phyloP scores from a whole-genome alignment of 2,888 invertebrate species.

The Tineola bisselliella region DNA sequence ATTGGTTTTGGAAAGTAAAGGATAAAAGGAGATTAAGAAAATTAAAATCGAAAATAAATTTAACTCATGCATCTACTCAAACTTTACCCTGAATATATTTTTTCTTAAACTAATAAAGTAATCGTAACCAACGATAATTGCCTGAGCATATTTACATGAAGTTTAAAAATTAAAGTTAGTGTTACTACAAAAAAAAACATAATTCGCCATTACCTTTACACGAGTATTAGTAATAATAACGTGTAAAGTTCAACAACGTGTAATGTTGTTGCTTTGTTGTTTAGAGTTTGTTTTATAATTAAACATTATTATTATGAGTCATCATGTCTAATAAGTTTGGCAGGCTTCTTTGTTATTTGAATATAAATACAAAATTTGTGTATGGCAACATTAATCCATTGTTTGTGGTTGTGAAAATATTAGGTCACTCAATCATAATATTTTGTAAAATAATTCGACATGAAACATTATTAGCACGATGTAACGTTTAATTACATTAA shows the following conservation, averaged over 20 bases:
- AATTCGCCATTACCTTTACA: no score
- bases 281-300: no score
- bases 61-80: neutral
- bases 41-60: neutral
- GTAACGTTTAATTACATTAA: conserved; percentile 24
- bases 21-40: neutral
- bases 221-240: no score
- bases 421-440: conserved; percentile 19
- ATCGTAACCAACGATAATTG: no score
- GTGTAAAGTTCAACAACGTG: no score
- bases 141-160: no score
- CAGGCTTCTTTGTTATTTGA: neutral
- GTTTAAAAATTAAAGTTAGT: no score
- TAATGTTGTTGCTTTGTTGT: no score
- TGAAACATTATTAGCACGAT: conserved; percentile 22
- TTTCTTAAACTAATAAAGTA: neutral
- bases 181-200: no score
- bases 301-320: no score
- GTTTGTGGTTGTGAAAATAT: conserved; percentile 20
- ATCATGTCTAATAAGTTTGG: no score
- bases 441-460: conserved; percentile 15
- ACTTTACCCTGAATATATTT: neutral
- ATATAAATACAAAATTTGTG: neutral
- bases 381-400: conserved; percentile 12
- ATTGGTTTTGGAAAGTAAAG: neutral